These are phyloP conservation scores for Lepidurus arcticus DNA, from an alignment of 1,140 invertebrate species.

Conservation along the genomic window DNA sequence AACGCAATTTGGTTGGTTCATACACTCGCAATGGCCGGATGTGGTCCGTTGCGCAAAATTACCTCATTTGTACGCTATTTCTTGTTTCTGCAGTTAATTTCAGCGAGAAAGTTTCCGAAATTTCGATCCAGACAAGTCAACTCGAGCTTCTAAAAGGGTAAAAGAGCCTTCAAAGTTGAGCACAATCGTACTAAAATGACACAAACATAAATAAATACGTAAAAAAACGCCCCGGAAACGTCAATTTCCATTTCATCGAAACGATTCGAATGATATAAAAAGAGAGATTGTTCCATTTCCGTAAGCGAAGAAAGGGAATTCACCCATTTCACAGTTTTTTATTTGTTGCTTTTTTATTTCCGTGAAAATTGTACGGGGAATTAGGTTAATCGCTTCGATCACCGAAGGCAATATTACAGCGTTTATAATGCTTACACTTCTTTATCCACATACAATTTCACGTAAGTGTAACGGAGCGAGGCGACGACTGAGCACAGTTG, in stretches of 20 bases:
- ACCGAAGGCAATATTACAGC: not conserved
- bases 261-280: not conserved
- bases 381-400: not conserved
- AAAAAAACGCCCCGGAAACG: not conserved
- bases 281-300: not conserved
- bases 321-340: not conserved
- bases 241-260: not conserved
- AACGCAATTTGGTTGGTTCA: no score
- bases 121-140: no score
- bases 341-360: not conserved
- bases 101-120: no score
- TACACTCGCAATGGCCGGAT: no score
- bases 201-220: no score
- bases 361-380: not conserved
- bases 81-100: no score
- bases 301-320: not conserved
- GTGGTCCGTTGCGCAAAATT: no score
- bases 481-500: conserved; percentile 32
- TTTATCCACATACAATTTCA: not conserved
- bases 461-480: conserved; percentile 30
- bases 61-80: no score
- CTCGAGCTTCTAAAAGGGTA: not conserved
- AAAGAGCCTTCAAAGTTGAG: not conserved
- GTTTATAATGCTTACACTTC: not conserved
- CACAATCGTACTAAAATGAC: not conserved